Evolutionary conservation across 1,140 invertebrate species (phyloP).

Genomic region (Leptoteleia sp.): DNA sequence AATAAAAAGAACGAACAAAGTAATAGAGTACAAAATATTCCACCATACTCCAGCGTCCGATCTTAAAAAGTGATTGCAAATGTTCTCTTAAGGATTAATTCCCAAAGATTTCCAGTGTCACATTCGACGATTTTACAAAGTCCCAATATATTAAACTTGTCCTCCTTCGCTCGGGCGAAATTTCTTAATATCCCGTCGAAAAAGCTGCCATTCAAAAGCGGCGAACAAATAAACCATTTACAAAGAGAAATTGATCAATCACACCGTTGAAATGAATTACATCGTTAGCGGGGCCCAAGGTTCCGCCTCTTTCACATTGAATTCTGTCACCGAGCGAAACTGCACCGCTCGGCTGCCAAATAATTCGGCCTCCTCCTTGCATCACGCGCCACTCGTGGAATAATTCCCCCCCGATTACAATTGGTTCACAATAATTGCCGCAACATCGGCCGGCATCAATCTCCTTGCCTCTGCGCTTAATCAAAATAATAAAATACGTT

Average conservation of each 20-base stretch:
- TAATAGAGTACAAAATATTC: no score
- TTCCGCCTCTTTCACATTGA: conserved; percentile 28
- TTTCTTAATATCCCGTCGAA: conserved; percentile 5
- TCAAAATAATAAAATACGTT: conserved; percentile 56
- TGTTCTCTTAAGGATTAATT: no score
- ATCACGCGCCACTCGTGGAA: not conserved
- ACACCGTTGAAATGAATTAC: not conserved
- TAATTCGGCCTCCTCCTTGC: not conserved
- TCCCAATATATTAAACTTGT: no score
- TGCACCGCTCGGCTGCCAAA: conserved; percentile 26
- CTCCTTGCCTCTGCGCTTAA: conserved; percentile 8
- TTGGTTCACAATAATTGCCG: conserved; percentile 31
- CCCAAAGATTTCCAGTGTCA: no score
- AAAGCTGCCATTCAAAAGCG: conserved; percentile 19
- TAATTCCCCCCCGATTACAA: conserved; percentile 8
- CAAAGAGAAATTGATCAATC: conserved; percentile 4
- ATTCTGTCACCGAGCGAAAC: conserved; percentile 26
- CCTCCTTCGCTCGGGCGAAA: no score
- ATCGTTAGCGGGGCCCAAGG: conserved; percentile 12
- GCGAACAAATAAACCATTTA: conserved; percentile 16
- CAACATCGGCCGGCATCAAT: conserved; percentile 41
- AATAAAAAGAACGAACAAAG: no score
- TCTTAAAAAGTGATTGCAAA: no score
- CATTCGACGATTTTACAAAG: no score
- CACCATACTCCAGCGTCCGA: no score